A percentile compares a stretch with the other conserved stretches of the same genome.
These are phyloP conservation scores for Passer domesticus DNA, from an alignment of 2,113 vertebrate genomes.

Conservation along the genomic window DNA sequence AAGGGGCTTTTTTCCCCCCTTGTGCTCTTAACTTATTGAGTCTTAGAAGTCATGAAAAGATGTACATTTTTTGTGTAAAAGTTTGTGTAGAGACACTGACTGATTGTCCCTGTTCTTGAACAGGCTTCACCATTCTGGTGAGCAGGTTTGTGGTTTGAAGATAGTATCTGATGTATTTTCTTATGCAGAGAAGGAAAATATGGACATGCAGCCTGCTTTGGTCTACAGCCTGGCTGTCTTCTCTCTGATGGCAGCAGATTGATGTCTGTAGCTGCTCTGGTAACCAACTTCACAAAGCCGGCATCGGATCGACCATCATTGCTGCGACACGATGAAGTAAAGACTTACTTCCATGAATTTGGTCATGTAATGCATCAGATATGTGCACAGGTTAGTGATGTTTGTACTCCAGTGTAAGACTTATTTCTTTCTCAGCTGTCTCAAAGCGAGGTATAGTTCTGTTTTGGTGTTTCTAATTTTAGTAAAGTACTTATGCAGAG, in stretches of 20 bases:
- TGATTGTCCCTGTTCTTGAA: neutral
- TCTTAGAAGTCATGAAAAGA: neutral
- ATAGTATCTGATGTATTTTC: slow-evolving; percentile 5
- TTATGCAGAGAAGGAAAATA: slow-evolving; percentile 88
- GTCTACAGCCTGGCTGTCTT: slow-evolving; percentile 87
- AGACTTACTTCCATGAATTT: slow-evolving; percentile 83
- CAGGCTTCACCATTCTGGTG: neutral
- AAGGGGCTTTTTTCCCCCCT: neutral
- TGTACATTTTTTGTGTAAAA: neutral
- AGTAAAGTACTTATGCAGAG: neutral
- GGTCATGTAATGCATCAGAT: slow-evolving; percentile 84
- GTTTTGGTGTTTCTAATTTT: neutral
- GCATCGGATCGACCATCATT: slow-evolving; percentile 63
- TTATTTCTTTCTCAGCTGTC: neutral
- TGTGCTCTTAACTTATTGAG: neutral
- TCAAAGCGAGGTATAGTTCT: neutral
- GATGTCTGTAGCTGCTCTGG: slow-evolving; percentile 86
- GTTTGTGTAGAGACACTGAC: neutral
- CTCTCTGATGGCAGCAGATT: slow-evolving; percentile 83
- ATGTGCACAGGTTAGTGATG: slow-evolving; percentile 79
- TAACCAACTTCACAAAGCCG: slow-evolving; percentile 75
- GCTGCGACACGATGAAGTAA: slow-evolving; percentile 77
- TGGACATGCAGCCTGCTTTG: slow-evolving; percentile 91
- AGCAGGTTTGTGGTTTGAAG: neutral
- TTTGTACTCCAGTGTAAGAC: neutral